Conservation (phyloP, 1,140 invertebrate species). For the Bombus difficillimus region DNA sequence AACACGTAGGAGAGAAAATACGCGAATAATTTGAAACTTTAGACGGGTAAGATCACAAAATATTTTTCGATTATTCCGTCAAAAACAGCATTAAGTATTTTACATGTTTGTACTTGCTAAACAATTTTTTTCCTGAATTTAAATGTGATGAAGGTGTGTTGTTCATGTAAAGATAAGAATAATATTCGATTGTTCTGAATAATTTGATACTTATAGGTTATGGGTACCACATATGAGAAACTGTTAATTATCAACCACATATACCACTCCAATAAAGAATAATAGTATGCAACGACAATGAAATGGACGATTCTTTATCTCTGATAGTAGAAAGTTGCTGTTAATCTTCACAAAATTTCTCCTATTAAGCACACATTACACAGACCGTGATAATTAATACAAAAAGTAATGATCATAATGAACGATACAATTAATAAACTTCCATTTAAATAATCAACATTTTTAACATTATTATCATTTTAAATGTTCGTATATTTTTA, state of each 20-base stretch:
- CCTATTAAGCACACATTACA: conserved; percentile 24
- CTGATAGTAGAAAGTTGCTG: background rate
- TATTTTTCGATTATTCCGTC: background rate
- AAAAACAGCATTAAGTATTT: background rate
- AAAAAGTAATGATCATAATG: background rate
- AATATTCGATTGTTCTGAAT: background rate
- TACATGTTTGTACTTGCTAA: background rate
- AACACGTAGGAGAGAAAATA: background rate
- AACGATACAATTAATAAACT: no score
- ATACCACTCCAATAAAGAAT: background rate
- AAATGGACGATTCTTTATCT: background rate
- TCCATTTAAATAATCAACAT: background rate
- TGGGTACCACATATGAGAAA: background rate
- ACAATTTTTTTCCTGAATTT: background rate
- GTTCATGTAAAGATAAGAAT: background rate
- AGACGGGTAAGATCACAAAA: background rate
- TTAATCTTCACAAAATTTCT: conserved; percentile 16
- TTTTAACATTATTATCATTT: background rate
- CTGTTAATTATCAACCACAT: conserved; percentile 10
- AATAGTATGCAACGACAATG: background rate
- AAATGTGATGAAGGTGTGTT: background rate
- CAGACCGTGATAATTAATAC: conserved; percentile 16
- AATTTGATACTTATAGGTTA: conserved; percentile 14
- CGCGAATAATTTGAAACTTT: background rate
- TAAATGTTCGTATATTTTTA: background rate